Conservation (phyloP, 2,797 vertebrate species). For the Craterocephalus amniculus region DNA sequence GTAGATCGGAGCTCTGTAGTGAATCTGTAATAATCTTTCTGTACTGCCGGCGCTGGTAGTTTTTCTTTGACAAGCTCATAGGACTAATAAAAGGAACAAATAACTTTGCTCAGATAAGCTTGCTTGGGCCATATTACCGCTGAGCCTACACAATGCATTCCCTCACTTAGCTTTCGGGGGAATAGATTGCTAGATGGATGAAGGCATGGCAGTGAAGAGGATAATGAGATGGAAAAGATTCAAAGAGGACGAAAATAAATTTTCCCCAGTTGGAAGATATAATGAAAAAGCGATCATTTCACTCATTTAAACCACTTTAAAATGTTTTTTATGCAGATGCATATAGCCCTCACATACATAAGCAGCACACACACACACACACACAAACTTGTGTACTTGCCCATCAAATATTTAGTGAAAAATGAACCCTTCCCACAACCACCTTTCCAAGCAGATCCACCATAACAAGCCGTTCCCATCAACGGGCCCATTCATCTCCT, state of each 20-base stretch:
- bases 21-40: background rate
- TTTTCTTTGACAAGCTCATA: constrained; percentile 17
- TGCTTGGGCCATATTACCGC: constrained; percentile 3
- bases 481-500: constrained; percentile 66
- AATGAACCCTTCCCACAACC: constrained; percentile 37
- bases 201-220: constrained; percentile 5
- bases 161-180: constrained; percentile 11
- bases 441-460: constrained; percentile 61
- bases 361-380: constrained; percentile 9
- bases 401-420: constrained; percentile 77
- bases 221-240: constrained; percentile 36
- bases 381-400: constrained; percentile 17
- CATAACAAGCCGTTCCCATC: constrained; percentile 64
- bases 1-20: background rate
- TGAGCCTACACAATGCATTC: constrained; percentile 25
- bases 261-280: constrained; percentile 23
- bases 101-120: constrained; percentile 30
- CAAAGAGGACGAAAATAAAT: constrained; percentile 37
- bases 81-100: constrained; percentile 42
- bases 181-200: constrained; percentile 18
- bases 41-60: background rate
- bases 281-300: constrained; percentile 42
- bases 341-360: constrained; percentile 26
- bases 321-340: constrained; percentile 29
- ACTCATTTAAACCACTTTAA: constrained; percentile 43